Conservation (phyloP, 1,140 invertebrate genomes). For the Tetraneura akinire region DNA sequence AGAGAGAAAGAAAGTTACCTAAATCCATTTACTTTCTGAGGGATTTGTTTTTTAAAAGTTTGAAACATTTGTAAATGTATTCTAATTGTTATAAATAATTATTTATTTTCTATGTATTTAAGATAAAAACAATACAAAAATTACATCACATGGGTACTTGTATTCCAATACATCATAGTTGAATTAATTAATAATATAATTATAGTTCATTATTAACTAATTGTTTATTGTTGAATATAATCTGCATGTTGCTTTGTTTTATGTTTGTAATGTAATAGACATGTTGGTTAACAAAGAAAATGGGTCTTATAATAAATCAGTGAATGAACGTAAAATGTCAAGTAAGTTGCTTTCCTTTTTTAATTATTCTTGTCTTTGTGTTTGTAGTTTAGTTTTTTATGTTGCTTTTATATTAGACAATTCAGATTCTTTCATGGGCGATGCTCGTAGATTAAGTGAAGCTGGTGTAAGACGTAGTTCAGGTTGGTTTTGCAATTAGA, state of each 20-base stretch:
- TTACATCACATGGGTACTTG: too few species aligned
- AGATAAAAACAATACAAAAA: too few species aligned
- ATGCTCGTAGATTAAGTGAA: conserved; percentile 55
- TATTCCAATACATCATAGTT: too few species aligned
- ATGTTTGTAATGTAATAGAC: conserved; percentile 17
- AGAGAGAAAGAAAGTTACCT: too few species aligned
- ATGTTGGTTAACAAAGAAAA: conserved; percentile 26
- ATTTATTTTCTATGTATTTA: too few species aligned
- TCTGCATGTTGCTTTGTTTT: conserved; percentile 31
- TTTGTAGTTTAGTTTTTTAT: conserved; percentile 31
- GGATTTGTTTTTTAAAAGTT: too few species aligned
- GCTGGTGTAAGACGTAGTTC: conserved; percentile 56
- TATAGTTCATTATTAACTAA: too few species aligned
- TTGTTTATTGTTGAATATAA: conserved; percentile 1
- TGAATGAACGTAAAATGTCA: conserved; percentile 27
- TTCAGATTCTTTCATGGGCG: conserved; percentile 55
- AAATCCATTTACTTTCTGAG: too few species aligned
- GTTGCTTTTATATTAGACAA: conserved; percentile 48
- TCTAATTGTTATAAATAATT: too few species aligned
- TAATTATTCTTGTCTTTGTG: not conserved
- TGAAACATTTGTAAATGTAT: too few species aligned
- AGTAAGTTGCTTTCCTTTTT: conserved; percentile 44
- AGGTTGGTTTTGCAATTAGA: conserved; percentile 52
- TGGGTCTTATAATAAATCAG: conserved; percentile 4
- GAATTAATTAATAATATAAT: too few species aligned